Evolutionary conservation across 2,888 invertebrate genomes (phyloP), one percentile per base, ranked within the genome.

Genomic region (Eupelmus urozonus): DNA sequence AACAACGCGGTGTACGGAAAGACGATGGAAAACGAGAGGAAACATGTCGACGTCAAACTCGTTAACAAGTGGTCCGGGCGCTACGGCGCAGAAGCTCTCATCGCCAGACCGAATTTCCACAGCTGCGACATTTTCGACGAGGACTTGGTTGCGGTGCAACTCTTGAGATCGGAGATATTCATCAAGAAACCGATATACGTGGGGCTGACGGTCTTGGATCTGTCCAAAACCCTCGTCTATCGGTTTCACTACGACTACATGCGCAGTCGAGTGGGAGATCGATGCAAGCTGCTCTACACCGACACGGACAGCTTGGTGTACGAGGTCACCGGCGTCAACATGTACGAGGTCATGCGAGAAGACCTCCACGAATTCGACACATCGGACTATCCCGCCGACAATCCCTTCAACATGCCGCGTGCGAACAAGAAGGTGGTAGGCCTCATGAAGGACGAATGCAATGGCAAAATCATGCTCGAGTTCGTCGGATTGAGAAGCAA

Each of bases 11-110:
- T 84, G 2, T 86, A 82, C 75, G 85, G 84, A 13, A 90, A 90
- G 83, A 88, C 88, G 0, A 90, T 90, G 86, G 90, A 90, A 82
- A 90, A 90, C 83, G 86, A 88, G 13, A 80, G 87, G 42, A 90
- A 89, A 57, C 82, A 85, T 77, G 82, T 85, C n/a, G 85, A 88
- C 81, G 83, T 91, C 0, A 45, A n/a, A n/a, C n/a, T n/a, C n/a
- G n/a, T n/a, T n/a, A n/a, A n/a, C n/a, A n/a, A n/a, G n/a, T n/a
- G n/a, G n/a, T n/a, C n/a, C n/a, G 13, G 59, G 11, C 5, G 55
- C 1, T 67, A 34, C 27, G 55, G 34, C 13, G 67, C 67, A 1
- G 18, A 53, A 16, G 18, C 53, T 11, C 40, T 16, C 4, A 63
- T 60, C 3, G 42, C 55, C 7, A 51, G 55, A 1, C 81, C 87